These are phyloP conservation scores for Coenonympha arcania DNA, from an alignment of 2,888 invertebrate species.

Conservation along the genomic window DNA sequence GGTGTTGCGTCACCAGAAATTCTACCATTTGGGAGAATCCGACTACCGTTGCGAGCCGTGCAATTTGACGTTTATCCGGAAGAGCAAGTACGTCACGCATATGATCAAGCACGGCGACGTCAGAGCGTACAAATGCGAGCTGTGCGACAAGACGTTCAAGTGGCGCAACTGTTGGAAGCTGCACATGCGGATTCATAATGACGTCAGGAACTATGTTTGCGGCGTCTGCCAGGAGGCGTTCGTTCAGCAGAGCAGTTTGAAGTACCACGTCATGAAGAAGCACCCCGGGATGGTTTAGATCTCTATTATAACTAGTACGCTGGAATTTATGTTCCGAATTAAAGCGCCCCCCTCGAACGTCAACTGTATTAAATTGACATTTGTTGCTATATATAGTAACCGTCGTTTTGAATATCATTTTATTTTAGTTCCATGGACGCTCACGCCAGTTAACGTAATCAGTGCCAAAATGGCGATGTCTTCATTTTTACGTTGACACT, in stretches of 20 bases:
- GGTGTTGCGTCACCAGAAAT: conserved; percentile 22
- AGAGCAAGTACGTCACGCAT: conserved; percentile 38
- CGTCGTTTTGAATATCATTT: too few relatives aligned
- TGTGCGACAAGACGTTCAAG: background rate
- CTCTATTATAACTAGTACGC: too few relatives aligned
- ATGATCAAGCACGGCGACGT: conserved; percentile 37
- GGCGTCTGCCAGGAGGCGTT: background rate
- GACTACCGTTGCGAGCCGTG: conserved; percentile 53
- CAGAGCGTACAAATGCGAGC: conserved; percentile 34
- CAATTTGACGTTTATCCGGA: conserved; percentile 49
- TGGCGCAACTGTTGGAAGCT: background rate
- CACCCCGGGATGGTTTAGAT: conserved; percentile 4
- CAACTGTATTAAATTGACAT: too few relatives aligned
- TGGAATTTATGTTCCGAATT: too few relatives aligned
- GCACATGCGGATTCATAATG: conserved; percentile 5
- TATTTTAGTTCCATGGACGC: too few relatives aligned
- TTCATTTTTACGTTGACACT: too few relatives aligned
- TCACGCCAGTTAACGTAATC: too few relatives aligned
- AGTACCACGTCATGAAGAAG: background rate
- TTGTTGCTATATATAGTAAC: too few relatives aligned
- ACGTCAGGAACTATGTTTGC: background rate
- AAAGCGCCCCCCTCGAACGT: too few relatives aligned
- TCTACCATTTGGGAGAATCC: background rate
- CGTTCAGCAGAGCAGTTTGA: conserved; percentile 2
- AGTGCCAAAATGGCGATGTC: too few relatives aligned